phyloP scores from a whole-genome alignment of 23 tunicate genomes.

The Phallusia fumigata region DNA sequence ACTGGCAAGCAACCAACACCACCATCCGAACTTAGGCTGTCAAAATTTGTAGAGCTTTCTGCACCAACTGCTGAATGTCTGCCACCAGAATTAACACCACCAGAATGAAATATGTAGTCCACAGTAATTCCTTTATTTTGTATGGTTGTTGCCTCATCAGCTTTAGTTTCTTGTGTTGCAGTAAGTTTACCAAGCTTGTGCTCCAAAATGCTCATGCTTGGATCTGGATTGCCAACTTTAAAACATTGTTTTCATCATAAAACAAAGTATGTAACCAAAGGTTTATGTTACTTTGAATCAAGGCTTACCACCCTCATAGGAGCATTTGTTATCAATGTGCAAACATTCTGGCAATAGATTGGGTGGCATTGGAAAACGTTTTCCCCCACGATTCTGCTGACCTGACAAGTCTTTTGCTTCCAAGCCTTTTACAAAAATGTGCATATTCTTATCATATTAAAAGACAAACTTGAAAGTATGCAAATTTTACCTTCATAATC shows the following conservation, averaged over 20 bases:
- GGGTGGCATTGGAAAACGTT: slow-evolving; percentile 19
- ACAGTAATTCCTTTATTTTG: slow-evolving; percentile 83
- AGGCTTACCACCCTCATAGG: background rate
- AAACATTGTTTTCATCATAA: too few species aligned
- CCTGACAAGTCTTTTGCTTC: slow-evolving; percentile 60
- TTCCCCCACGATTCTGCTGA: slow-evolving; percentile 25
- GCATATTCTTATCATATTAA: background rate
- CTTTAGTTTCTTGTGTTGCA: slow-evolving; percentile 41
- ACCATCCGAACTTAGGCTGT: background rate
- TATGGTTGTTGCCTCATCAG: slow-evolving; percentile 50
- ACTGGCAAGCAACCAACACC: background rate
- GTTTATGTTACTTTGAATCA: background rate
- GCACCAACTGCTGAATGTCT: background rate
- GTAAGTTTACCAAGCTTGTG: slow-evolving; percentile 55
- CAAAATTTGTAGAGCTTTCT: background rate
- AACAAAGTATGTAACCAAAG: too few species aligned
- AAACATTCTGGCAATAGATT: slow-evolving; percentile 60
- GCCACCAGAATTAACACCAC: background rate
- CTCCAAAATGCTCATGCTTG: background rate
- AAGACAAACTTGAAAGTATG: too few species aligned
- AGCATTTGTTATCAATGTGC: slow-evolving; percentile 39
- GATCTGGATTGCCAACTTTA: too few species aligned
- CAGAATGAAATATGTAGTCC: slow-evolving; percentile 76
- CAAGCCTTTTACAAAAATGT: slow-evolving; percentile 19
- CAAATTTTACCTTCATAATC: slow-evolving; percentile 57